Percentiles rank a stretch among this genome's conserved stretches.
phyloP scores from a whole-genome alignment of 2,113 vertebrate genomes.

The Jacana jacana region DNA sequence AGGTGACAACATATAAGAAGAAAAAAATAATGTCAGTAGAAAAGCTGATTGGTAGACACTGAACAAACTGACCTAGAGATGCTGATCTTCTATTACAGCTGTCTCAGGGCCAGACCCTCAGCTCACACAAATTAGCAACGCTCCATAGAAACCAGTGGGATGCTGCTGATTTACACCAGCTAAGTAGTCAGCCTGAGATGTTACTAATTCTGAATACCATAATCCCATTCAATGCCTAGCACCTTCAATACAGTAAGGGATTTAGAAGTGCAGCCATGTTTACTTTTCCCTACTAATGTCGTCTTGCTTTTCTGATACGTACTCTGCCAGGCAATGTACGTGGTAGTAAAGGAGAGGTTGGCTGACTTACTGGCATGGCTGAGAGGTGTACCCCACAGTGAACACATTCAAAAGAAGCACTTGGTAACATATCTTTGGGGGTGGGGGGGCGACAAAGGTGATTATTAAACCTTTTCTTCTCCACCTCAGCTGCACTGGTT shows the following conservation, averaged over 20 bases:
- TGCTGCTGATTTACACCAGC: conserved; percentile 24
- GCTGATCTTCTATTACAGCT: conserved; percentile 7
- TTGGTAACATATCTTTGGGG: background rate
- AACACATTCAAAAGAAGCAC: background rate
- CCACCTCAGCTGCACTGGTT: background rate
- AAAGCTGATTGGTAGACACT: background rate
- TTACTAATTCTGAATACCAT: background rate
- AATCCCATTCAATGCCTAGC: background rate
- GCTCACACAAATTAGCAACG: background rate
- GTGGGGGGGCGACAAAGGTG: background rate
- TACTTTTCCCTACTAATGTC: background rate
- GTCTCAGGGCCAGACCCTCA: background rate
- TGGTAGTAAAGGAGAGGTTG: background rate
- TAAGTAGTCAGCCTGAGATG: background rate
- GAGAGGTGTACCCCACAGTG: background rate
- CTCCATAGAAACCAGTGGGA: background rate
- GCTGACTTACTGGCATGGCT: background rate
- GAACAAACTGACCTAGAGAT: conserved; percentile 13
- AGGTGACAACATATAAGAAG: conserved; percentile 1
- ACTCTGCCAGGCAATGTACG: background rate
- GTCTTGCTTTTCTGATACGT: background rate
- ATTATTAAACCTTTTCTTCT: background rate
- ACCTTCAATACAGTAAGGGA: background rate
- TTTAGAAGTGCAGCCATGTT: background rate
- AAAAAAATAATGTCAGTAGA: background rate